phyloP scores from a whole-genome alignment of 2,888 invertebrate genomes.

The Macrophya alboannulata region DNA sequence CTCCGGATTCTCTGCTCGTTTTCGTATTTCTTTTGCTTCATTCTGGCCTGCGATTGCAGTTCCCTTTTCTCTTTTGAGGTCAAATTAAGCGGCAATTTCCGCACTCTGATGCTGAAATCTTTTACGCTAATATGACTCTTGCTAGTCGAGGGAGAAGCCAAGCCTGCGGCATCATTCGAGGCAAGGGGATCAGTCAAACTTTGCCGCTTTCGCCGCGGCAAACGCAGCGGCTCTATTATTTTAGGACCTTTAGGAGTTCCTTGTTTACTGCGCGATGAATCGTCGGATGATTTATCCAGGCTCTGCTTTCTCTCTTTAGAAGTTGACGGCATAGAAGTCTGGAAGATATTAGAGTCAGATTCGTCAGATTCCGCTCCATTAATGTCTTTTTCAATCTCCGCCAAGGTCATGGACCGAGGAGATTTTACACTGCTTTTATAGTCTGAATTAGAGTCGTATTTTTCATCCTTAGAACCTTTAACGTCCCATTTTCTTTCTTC shows the following conservation, averaged over 20 bases:
- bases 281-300: slow-evolving; percentile 15
- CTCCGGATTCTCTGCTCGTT: slow-evolving; percentile 64
- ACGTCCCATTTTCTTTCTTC: not conserved
- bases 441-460: not conserved
- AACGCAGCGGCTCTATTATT: slow-evolving; percentile 54
- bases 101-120: slow-evolving; percentile 7
- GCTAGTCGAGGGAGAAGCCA: slow-evolving; percentile 1
- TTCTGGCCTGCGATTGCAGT: slow-evolving; percentile 28
- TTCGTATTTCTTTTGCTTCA: slow-evolving; percentile 36
- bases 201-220: not conserved
- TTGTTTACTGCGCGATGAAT: not conserved
- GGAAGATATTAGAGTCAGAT: not conserved
- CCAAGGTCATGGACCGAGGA: not conserved
- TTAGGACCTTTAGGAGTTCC: slow-evolving; percentile 34
- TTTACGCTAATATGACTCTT: not conserved
- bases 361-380: not conserved
- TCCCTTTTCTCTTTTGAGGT: slow-evolving; percentile 58
- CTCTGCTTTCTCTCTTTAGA: slow-evolving; percentile 27
- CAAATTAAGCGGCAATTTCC: slow-evolving; percentile 23
- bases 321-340: not conserved
- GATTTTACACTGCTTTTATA: not conserved
- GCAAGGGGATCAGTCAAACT: not conserved
- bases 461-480: not conserved
- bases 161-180: not conserved
- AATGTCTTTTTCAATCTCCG: slow-evolving; percentile 6